Percentiles rank a stretch among this genome's conserved stretches.
phyloP scores from a whole-genome alignment of 2,113 vertebrate species.

The Candoia aspera region DNA sequence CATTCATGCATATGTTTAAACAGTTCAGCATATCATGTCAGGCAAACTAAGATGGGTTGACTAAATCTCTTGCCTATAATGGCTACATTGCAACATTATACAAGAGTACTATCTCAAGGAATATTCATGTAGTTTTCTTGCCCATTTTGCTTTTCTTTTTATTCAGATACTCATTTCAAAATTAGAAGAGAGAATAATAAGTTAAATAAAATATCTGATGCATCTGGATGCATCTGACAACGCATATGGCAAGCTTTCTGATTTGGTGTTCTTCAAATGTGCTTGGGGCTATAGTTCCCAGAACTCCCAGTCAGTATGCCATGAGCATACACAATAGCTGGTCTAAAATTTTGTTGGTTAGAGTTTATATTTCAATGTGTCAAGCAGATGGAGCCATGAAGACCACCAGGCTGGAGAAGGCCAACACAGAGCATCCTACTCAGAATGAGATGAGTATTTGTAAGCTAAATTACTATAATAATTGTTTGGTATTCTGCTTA shows the following conservation, averaged over 20 bases:
- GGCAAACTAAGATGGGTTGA: constrained; percentile 25
- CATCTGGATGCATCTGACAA: neutral
- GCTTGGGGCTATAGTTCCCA: neutral
- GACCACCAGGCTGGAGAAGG: neutral
- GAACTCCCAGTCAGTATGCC: neutral
- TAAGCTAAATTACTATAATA: neutral
- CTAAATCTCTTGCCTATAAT: neutral
- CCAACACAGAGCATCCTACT: neutral
- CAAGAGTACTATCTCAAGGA: constrained; percentile 32
- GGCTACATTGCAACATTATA: constrained; percentile 39
- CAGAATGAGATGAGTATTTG: neutral
- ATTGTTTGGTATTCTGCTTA: neutral
- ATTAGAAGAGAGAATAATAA: neutral
- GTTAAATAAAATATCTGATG: neutral
- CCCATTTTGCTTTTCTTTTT: neutral
- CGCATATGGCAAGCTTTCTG: neutral
- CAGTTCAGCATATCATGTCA: constrained; percentile 16
- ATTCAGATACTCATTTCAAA: neutral
- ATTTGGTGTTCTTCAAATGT: neutral
- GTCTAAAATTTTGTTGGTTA: neutral
- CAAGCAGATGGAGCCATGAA: neutral
- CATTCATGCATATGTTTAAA: neutral
- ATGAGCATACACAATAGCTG: neutral
- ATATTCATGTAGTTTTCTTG: neutral
- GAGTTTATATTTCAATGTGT: neutral